phyloP scores from a whole-genome alignment of 2,797 vertebrate genomes.

The Acrossocheilus fasciatus region DNA sequence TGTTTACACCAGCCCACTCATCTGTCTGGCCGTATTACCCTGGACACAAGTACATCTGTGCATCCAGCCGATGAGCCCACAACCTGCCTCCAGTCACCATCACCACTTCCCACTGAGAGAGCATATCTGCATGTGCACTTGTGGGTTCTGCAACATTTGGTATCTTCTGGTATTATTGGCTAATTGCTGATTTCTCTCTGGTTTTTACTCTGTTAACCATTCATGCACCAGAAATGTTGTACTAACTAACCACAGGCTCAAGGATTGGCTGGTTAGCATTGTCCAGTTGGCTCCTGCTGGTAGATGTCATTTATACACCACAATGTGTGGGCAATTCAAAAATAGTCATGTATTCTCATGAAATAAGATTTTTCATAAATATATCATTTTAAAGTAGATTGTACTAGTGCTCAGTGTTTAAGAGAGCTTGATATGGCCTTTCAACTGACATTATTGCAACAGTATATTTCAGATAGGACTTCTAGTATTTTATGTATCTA shows the following conservation, averaged over 20 bases:
- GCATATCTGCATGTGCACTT: neutral
- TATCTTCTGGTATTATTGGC: slow-evolving; percentile 11
- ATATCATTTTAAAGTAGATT: neutral
- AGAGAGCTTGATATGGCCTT: neutral
- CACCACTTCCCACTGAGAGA: slow-evolving; percentile 34
- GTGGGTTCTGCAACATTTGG: neutral
- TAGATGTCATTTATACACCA: neutral
- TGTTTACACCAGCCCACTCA: slow-evolving; percentile 74
- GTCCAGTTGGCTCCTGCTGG: neutral
- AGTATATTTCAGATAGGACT: neutral
- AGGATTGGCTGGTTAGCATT: neutral
- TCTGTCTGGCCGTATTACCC: slow-evolving; percentile 70
- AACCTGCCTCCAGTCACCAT: slow-evolving; percentile 46
- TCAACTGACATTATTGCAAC: neutral
- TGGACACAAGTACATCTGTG: slow-evolving; percentile 70
- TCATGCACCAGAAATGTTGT: neutral
- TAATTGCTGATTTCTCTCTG: slow-evolving; percentile 13
- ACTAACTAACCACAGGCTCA: neutral
- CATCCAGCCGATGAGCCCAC: slow-evolving; percentile 37
- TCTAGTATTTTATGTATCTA: neutral
- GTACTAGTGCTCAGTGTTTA: neutral
- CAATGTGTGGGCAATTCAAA: neutral
- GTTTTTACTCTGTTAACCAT: neutral
- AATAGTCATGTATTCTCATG: neutral
- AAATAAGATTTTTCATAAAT: neutral